Conservation (phyloP, 2,113 vertebrate genomes). For the Zapus hudsonius region DNA sequence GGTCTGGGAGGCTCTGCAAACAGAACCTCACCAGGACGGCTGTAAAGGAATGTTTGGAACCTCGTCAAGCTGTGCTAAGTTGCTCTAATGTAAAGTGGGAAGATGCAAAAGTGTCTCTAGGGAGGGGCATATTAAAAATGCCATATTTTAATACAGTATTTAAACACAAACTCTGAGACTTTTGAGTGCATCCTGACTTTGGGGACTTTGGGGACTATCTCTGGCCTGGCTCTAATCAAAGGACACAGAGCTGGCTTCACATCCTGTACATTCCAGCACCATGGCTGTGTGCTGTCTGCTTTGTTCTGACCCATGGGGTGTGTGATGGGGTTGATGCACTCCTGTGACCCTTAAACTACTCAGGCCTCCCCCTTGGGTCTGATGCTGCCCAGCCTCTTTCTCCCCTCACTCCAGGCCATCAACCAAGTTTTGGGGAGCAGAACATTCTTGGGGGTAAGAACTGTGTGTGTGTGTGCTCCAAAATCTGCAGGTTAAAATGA, state of each 20-base stretch:
- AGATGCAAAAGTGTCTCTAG: background rate
- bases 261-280: background rate
- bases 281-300: background rate
- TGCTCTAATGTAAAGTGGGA: background rate
- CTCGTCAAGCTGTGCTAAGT: fast-evolving
- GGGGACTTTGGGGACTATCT: background rate
- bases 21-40: fast-evolving
- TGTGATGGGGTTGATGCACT: background rate
- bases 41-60: fast-evolving
- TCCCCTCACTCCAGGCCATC: fast-evolving
- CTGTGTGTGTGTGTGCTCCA: too few species aligned
- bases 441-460: background rate
- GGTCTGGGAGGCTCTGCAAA: background rate
- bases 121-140: background rate
- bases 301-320: background rate
- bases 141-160: background rate
- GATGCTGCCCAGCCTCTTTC: background rate
- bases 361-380: background rate
- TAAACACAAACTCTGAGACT: constrained; percentile 33
- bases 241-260: background rate
- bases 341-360: background rate
- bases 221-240: background rate
- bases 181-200: background rate
- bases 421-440: fast-evolving
- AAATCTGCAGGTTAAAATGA: background rate